Base-by-base conservation (phyloP, 2,113 vertebrate genomes). In the Oceanodroma tethys region DNA sequence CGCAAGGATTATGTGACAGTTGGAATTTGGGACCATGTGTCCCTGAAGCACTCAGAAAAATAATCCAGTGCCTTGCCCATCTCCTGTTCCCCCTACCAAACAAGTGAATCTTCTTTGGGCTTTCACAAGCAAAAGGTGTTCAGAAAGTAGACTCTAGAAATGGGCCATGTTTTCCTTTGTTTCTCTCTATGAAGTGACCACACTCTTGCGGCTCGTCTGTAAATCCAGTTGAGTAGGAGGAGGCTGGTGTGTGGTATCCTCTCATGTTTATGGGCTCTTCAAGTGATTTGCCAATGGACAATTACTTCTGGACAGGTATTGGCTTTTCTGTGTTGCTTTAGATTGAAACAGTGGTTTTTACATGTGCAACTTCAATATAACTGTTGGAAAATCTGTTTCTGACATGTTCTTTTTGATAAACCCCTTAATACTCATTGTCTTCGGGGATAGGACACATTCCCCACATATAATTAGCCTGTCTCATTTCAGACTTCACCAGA, bases 381-480 rank as follows among this genome's bases (percentile, higher is more conserved):
- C 48, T 74, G 45, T 67, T 68, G 83, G 53, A 92, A 96, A 96
- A 91, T 91, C 80, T 78, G 65, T 82, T 95, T 88, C 86, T 97
- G 90, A 96, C 76, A 8, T 65, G 20, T 90, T 96, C 76, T 90
- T 94, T 96, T 86, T 78, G 59, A 94, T 81, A 93, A 92, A 68
- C 6, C 58, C 48, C 55, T 86, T 91, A 93, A 84, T 72, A 81
- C 42, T 92, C 70, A n/a, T 86, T 88, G 83, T 96, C 92, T 95
- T 95, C 9, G 11, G 84, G 83, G 71, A 81, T 20, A 92, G 53
- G 38, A 85, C 32, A 58, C 42, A 11, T 88, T 93, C 67, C 79
- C 80, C 76, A 90, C 63, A 6, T 95, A 84, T 95, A 97, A 98
- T 98, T 97, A 97, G 74, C 74, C 87, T 94, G 93, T 96, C 95